Evolutionary conservation across 2,113 vertebrate genomes (phyloP), one percentile per base, ranked within the genome.

Genomic region (Craseonycteris thonglongyai): DNA sequence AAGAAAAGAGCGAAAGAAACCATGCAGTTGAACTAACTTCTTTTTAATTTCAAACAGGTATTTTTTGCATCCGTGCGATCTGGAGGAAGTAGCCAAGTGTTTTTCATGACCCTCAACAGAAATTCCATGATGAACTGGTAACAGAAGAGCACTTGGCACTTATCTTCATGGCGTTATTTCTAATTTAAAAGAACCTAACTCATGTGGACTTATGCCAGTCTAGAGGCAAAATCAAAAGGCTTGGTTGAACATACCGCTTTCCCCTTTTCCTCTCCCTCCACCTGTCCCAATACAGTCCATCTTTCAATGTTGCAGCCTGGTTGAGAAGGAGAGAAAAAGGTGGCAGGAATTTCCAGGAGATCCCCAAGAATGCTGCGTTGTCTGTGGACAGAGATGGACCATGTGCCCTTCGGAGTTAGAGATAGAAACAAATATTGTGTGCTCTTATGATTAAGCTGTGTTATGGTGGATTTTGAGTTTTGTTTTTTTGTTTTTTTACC

Each of bases 91-190:
- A 99, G 99, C 97, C 99, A 99, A 98, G 99, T 99, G 97, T 99
- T 99, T 99, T 99, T 99, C 99, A 99, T 99, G 99, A 99, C 99
- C 95, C 99, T 99, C 97, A 99, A 99, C 99, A 99, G 99, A 98
- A 99, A 99, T 98, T 99, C 99, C 98, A 99, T 99, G 99, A 99
- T 99, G 99, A 99, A 99, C 98, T 99, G 99, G 99, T 99, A 99
- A 99, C 98, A 95, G 97, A 97, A 97, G 97, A 98, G 97, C 97
- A 97, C 97, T 98, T 97, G 97, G 98, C 97, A 97, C 97, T 98
- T 98, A 94, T 97, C 97, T n/a, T 97, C 98, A 98, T 98, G 98
- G 98, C 98, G 97, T 98, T 98, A 97, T 98, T 98, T 98, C 98
- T 98, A 98, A 98, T 97, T 98, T 98, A 98, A 98, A 98, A 96